Conservation (phyloP, 2,113 vertebrate genomes). For the Mungos mungo region DNA sequence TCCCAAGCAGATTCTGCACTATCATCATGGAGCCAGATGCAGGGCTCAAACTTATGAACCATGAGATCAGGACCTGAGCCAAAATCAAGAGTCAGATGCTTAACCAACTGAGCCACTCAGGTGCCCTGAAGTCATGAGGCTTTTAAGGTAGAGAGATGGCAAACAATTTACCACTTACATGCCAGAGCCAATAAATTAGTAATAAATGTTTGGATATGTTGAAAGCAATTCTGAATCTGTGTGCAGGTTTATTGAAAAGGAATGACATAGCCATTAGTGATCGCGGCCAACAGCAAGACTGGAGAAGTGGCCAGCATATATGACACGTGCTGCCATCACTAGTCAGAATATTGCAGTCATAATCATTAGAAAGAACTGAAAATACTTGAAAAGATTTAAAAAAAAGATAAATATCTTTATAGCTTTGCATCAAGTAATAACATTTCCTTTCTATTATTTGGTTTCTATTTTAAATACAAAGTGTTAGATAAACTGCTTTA, state of each 20-base stretch:
- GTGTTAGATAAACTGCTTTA: not conserved
- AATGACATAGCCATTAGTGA: not conserved
- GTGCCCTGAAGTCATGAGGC: not conserved
- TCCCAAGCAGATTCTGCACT: too few relatives aligned
- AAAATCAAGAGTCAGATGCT: too few relatives aligned
- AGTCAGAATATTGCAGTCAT: not conserved
- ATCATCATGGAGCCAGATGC: too few relatives aligned
- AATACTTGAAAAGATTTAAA: not conserved
- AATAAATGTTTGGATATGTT: not conserved
- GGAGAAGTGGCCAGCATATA: not conserved
- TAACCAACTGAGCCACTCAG: too few relatives aligned
- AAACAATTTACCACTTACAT: not conserved
- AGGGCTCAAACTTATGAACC: too few relatives aligned
- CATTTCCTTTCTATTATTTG: not conserved
- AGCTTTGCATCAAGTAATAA: not conserved
- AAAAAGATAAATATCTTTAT: not conserved
- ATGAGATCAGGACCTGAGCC: too few relatives aligned
- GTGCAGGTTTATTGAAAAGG: not conserved
- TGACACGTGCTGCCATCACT: not conserved
- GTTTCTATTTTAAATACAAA: not conserved
- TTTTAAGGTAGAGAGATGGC: not conserved
- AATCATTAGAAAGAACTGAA: not conserved
- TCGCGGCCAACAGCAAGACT: not conserved
- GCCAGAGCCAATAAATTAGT: not conserved
- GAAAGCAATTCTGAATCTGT: not conserved